Evolutionary conservation across 2,888 invertebrate genomes (phyloP), one percentile per base, ranked within the genome.

Genomic region (Lysandra bellargus): DNA sequence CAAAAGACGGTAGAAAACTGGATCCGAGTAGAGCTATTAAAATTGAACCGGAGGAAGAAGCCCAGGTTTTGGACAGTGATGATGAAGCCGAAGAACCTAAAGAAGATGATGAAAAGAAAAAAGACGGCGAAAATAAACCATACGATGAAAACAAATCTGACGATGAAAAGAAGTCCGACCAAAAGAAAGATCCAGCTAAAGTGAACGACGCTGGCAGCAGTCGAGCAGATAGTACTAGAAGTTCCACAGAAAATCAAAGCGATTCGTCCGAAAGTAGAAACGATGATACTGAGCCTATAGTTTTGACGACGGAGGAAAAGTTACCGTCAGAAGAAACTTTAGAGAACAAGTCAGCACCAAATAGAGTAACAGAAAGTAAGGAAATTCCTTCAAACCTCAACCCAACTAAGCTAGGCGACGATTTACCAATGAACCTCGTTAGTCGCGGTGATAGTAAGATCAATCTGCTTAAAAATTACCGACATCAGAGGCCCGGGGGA

Each of bases 401-500:
- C 73, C 83, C 80, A 49, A 69, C 69, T 17, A 84, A 82, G 78
- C 69, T 81, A 57, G 83, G 82, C 76, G 83, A 84, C 17, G 83
- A 83, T n/a, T 81, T 85, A 53, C 82, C 86, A 23, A 86, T 87
- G 53, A 85, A 87, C 78, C 85, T 86, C 23, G 86, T 85, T 2
- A 90, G 88, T 61, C 85, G 88, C 12, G 87, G 87, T 1, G 90
- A 91, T 77, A 89, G 90, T 80, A 95, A 95, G 86, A 92, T 92
- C 37, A 95, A 92, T 82, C 85, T 92, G 57, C 81, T 95, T 73
- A 95, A 95, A 82, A 95, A 95, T 84, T 95, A 95, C 81, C 89
- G 95, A 84, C 95, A 95, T 84, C 94, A 94, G 81, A 87, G 94
- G 14, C 88, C 89, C 0, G 87, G 87, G 0, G 88, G 83, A 80